Evolutionary conservation across 92 coral and sea anemone genomes (phyloP).

Genomic region (Desmophyllum pertusum): DNA sequence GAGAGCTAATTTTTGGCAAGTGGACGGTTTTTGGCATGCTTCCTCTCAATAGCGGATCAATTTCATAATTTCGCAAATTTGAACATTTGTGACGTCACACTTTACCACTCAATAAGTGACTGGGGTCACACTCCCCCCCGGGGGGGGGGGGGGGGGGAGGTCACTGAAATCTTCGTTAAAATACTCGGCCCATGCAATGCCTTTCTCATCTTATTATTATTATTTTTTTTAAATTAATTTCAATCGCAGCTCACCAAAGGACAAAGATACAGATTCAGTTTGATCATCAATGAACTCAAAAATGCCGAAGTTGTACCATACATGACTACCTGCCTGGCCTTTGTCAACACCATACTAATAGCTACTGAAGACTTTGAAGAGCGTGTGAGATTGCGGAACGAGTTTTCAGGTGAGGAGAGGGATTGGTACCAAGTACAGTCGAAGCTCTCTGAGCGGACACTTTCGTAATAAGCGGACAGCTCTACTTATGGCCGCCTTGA

Average conservation of each 20-base stretch:
- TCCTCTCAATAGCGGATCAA: too few relatives aligned
- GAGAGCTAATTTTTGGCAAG: too few relatives aligned
- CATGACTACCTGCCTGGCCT: slow-evolving; percentile 94
- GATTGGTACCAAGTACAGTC: neutral
- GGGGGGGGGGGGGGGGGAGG: neutral
- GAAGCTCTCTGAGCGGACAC: neutral
- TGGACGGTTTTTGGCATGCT: too few relatives aligned
- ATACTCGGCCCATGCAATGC: too few relatives aligned
- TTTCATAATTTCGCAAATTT: too few relatives aligned
- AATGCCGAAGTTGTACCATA: slow-evolving; percentile 90
- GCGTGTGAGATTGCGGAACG: slow-evolving; percentile 92
- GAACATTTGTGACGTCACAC: too few relatives aligned
- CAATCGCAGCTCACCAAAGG: slow-evolving; percentile 86
- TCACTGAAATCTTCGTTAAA: neutral
- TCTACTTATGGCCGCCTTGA: too few relatives aligned
- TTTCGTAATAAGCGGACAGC: too few relatives aligned
- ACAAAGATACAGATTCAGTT: slow-evolving; percentile 95
- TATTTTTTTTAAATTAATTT: neutral
- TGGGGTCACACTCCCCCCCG: too few relatives aligned
- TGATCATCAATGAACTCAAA: slow-evolving; percentile 93
- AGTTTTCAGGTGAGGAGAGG: slow-evolving; percentile 80
- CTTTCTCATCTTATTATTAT: neutral
- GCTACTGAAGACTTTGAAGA: slow-evolving; percentile 97
- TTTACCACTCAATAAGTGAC: too few relatives aligned
- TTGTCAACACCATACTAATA: slow-evolving; percentile 92